These are phyloP conservation scores for Sinhomidia bicolor DNA, from an alignment of 2,888 invertebrate genomes.

Conservation along the genomic window DNA sequence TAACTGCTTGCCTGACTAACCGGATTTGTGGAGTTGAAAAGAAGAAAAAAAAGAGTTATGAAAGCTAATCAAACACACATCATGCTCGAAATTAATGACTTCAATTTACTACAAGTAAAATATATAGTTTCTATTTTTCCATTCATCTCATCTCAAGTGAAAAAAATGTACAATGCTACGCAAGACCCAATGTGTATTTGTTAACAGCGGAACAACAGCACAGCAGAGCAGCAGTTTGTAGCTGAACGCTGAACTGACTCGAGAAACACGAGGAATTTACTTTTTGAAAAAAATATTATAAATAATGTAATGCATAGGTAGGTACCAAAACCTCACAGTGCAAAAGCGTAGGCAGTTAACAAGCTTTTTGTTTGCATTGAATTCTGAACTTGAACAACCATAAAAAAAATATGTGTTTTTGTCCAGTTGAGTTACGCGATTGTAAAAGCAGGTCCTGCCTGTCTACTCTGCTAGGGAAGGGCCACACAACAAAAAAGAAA, in stretches of 20 bases:
- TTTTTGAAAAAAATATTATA: not conserved
- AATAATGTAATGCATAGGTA: not conserved
- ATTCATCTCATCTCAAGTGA: not conserved
- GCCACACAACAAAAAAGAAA: slow-evolving; percentile 6
- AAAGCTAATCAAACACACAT: slow-evolving; percentile 70
- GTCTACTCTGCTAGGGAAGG: too few species aligned
- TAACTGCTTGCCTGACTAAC: slow-evolving; percentile 59
- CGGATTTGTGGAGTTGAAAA: slow-evolving; percentile 53
- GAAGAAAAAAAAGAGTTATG: slow-evolving; percentile 57
- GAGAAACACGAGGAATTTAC: not conserved
- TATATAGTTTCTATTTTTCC: slow-evolving; percentile 25
- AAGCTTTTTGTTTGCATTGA: slow-evolving; percentile 21
- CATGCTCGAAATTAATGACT: slow-evolving; percentile 67
- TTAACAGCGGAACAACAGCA: not conserved
- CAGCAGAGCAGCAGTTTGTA: not conserved
- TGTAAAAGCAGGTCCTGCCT: slow-evolving; percentile 33
- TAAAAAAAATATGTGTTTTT: slow-evolving; percentile 50
- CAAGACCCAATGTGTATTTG: too few species aligned
- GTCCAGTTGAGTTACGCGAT: slow-evolving; percentile 42
- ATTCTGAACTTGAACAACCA: not conserved
- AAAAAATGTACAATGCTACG: not conserved
- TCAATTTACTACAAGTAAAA: slow-evolving; percentile 64
- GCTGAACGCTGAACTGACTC: not conserved
- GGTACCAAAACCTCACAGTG: not conserved
- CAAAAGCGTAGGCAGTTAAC: slow-evolving; percentile 44